These are phyloP conservation scores for Habroteleia sp. DNA, from an alignment of 2,888 invertebrate species.

Conservation along the genomic window DNA sequence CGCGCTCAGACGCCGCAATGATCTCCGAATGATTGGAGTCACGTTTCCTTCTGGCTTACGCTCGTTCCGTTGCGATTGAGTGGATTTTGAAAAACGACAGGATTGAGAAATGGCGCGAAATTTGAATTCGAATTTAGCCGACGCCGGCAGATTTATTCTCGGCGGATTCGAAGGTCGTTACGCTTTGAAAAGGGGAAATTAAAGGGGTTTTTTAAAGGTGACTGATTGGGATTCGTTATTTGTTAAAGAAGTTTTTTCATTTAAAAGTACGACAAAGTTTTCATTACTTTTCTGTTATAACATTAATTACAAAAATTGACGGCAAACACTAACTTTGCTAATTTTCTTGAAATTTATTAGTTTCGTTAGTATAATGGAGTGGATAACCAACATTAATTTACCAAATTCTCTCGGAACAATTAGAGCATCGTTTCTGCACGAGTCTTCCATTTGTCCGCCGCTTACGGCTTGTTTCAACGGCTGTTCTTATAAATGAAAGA, in stretches of 20 bases:
- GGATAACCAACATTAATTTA: constrained; percentile 36
- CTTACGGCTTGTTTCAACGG: constrained; percentile 20
- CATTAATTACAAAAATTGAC: constrained; percentile 14
- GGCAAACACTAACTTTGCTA: constrained; percentile 12
- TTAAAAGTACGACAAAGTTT: no score
- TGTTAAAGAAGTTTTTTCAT: neutral
- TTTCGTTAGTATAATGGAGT: constrained; percentile 37
- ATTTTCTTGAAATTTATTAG: constrained; percentile 34
- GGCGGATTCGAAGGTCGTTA: no score
- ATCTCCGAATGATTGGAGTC: constrained; percentile 10
- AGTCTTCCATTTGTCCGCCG: constrained; percentile 26
- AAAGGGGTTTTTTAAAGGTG: no score
- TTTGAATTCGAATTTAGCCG: constrained; percentile 18
- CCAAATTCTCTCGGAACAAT: constrained; percentile 39
- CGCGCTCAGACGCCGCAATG: no score
- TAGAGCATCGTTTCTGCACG: constrained; percentile 22
- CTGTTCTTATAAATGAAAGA: constrained; percentile 2
- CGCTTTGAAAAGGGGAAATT: no score
- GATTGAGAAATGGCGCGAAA: constrained; percentile 6
- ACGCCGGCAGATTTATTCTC: no score
- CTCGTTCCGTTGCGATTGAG: constrained; percentile 1
- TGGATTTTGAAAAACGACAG: neutral
- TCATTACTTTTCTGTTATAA: neutral
- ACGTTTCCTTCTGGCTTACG: neutral
- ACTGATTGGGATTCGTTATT: neutral